Conservation (phyloP, 1,140 invertebrate species). For the Mya arenaria region DNA sequence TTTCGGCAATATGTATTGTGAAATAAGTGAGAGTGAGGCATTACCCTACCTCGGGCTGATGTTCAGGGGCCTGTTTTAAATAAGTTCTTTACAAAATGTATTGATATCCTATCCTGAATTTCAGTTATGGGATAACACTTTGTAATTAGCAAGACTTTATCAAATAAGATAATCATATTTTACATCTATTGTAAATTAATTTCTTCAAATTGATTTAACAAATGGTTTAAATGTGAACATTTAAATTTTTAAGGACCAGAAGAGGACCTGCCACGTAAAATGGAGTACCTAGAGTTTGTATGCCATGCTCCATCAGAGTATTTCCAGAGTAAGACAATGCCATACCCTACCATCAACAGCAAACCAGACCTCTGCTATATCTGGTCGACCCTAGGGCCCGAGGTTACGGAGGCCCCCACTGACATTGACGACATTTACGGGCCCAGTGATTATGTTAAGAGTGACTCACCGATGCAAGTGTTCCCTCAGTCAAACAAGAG, state of each 20-base stretch:
- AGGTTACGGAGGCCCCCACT: constrained; percentile 74
- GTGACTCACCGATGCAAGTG: background rate
- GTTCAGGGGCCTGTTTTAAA: no score
- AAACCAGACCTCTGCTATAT: constrained; percentile 80
- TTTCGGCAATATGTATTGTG: no score
- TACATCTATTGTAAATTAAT: no score
- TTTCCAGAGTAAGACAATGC: constrained; percentile 89
- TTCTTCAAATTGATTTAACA: no score
- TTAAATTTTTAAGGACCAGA: constrained; percentile 88
- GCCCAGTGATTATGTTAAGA: constrained; percentile 38
- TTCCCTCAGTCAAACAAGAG: constrained; percentile 26
- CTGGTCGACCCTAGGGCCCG: constrained; percentile 79
- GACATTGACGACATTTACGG: constrained; percentile 78
- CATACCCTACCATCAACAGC: constrained; percentile 85
- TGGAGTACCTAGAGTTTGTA: constrained; percentile 94
- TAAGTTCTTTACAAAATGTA: no score
- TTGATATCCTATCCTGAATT: no score
- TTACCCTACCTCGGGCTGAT: no score
- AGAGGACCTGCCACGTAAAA: constrained; percentile 93
- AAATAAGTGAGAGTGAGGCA: no score
- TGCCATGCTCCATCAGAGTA: constrained; percentile 97
- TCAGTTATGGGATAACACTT: no score
- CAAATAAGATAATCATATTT: no score
- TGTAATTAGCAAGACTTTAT: no score
- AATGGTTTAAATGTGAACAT: no score